These are phyloP conservation scores for Copidosoma aretas DNA, from an alignment of 2,888 invertebrate species.

Conservation along the genomic window DNA sequence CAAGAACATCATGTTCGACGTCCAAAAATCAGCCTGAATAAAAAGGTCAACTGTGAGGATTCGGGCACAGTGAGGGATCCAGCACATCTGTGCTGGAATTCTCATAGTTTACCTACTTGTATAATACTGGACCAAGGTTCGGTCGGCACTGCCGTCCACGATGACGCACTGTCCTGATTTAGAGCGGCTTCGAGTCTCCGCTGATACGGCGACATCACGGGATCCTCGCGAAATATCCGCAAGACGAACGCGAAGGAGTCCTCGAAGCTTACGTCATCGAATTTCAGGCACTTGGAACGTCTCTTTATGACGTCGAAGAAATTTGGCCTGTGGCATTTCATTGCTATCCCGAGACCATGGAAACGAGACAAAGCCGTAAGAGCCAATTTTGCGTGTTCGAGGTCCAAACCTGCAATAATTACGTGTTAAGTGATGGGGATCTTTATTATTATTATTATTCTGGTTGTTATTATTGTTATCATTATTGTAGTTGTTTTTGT, in stretches of 20 bases:
- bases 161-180: neutral
- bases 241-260: conserved; percentile 41
- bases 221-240: conserved; percentile 47
- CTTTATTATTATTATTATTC: too few species aligned
- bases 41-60: too few species aligned
- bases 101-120: too few species aligned
- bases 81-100: too few species aligned
- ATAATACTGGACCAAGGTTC: conserved; percentile 66
- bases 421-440: neutral
- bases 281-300: conserved; percentile 50
- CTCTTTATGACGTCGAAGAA: conserved; percentile 54
- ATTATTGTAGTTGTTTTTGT: too few species aligned
- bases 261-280: conserved; percentile 47
- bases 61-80: too few species aligned
- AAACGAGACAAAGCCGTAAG: conserved; percentile 63
- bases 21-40: conserved; percentile 70
- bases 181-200: conserved; percentile 36
- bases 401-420: conserved; percentile 4
- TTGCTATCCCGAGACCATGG: conserved; percentile 68
- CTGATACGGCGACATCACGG: conserved; percentile 47
- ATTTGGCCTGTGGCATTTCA: conserved; percentile 59
- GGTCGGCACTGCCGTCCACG: conserved; percentile 37
- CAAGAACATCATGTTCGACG: conserved; percentile 68
- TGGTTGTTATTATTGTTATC: too few species aligned
- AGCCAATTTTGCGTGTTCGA: neutral